Conservation (phyloP, 1,140 invertebrate species). For the Ceratoteleas bidentatus region DNA sequence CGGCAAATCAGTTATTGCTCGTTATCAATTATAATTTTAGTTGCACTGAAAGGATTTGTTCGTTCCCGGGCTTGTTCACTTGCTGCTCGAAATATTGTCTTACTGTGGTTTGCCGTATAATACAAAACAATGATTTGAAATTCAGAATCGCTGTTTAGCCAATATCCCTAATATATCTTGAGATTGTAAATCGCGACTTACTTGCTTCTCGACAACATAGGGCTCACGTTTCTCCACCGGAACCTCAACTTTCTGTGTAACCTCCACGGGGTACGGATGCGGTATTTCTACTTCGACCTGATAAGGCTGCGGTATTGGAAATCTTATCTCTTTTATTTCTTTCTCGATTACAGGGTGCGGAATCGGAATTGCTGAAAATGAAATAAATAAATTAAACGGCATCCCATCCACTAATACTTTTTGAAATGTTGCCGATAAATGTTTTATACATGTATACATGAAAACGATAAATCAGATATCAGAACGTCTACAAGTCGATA, state of each 20-base stretch:
- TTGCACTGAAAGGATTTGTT: background rate
- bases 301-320: constrained; percentile 89
- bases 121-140: background rate
- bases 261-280: constrained; percentile 87
- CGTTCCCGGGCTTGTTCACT: background rate
- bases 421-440: background rate
- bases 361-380: constrained; percentile 85
- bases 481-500: background rate
- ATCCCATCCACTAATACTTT: constrained; percentile 2
- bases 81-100: background rate
- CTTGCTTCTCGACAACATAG: constrained; percentile 86
- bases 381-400: constrained; percentile 28
- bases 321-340: constrained; percentile 87
- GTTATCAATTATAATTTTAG: background rate
- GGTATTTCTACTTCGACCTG: constrained; percentile 87
- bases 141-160: background rate
- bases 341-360: constrained; percentile 88
- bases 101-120: background rate
- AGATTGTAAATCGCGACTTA: constrained; percentile 59
- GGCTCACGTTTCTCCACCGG: constrained; percentile 88
- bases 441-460: too few species aligned
- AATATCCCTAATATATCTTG: background rate
- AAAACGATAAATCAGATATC: too few species aligned
- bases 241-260: constrained; percentile 85
- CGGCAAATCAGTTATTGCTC: background rate